Conservation (phyloP, 2,113 vertebrate species). For the Orcinus orca region DNA sequence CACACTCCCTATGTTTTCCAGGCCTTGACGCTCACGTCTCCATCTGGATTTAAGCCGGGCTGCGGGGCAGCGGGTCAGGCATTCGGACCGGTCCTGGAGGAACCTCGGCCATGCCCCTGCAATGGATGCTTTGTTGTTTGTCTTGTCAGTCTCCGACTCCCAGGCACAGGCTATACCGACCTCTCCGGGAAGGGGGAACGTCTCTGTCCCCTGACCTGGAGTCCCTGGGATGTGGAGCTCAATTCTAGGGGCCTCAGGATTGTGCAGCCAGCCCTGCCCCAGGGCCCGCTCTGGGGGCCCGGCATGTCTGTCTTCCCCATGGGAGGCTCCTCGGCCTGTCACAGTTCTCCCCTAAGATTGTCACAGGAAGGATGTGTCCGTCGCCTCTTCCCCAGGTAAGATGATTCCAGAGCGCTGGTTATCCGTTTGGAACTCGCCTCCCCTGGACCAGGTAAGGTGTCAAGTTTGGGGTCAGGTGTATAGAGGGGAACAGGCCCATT, state of each 20-base stretch:
- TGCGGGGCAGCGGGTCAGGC: fast-evolving
- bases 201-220: neutral
- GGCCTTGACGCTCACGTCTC: neutral
- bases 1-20: neutral
- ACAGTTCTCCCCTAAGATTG: neutral
- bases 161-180: neutral
- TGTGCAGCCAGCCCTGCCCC: no score
- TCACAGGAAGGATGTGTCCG: neutral
- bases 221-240: neutral
- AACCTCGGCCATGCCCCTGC: neutral
- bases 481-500: neutral
- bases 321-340: neutral
- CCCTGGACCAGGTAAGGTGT: neutral
- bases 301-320: neutral
- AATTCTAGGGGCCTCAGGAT: neutral
- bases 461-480: neutral
- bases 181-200: fast-evolving
- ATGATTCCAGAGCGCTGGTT: neutral
- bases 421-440: neutral
- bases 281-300: neutral
- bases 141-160: neutral
- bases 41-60: neutral
- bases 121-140: neutral
- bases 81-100: fast-evolving
- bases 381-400: neutral